A percentile compares a stretch with the other conserved stretches of the same genome.
Evolutionary conservation across 35 echinoderm and acorn worm species (phyloP).

Genomic region (Patiria miniata): DNA sequence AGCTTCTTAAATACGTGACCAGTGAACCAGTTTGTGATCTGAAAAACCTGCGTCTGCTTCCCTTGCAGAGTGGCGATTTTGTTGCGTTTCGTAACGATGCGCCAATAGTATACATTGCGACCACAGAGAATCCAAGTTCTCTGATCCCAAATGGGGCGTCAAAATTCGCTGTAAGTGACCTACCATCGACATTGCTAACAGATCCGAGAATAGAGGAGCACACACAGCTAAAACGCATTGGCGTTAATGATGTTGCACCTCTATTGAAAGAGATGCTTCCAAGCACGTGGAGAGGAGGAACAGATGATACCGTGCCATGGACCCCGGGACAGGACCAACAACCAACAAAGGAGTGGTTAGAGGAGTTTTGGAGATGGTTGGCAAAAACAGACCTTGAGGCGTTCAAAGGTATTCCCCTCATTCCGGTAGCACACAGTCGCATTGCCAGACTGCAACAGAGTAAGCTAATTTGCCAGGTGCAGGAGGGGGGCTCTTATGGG

Average conservation of each 20-base stretch:
- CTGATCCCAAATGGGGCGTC: constrained; percentile 20
- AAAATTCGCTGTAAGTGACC: neutral
- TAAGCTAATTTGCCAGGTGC: neutral
- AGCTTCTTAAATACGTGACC: constrained; percentile 53
- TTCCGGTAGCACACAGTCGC: neutral
- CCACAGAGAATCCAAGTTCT: neutral
- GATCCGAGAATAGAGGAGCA: neutral
- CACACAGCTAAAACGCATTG: constrained; percentile 1
- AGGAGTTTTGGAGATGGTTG: constrained; percentile 25
- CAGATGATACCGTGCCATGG: neutral
- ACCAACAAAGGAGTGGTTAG: neutral
- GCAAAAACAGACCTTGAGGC: neutral
- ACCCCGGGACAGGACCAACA: constrained; percentile 1
- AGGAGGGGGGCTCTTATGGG: neutral
- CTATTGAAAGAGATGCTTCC: constrained; percentile 10
- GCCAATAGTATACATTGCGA: neutral
- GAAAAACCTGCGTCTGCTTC: constrained; percentile 37
- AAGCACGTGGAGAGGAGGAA: neutral
- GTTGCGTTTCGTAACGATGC: constrained; percentile 11
- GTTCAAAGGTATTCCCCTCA: constrained; percentile 6
- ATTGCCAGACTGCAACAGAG: neutral
- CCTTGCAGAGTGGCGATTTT: constrained; percentile 49
- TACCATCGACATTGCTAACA: neutral
- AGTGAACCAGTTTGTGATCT: constrained; percentile 19
- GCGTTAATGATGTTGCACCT: neutral